Percentiles rank a stretch among this genome's conserved stretches.
phyloP scores from a whole-genome alignment of 2,113 vertebrate species.

The Daubentonia madagascariensis region DNA sequence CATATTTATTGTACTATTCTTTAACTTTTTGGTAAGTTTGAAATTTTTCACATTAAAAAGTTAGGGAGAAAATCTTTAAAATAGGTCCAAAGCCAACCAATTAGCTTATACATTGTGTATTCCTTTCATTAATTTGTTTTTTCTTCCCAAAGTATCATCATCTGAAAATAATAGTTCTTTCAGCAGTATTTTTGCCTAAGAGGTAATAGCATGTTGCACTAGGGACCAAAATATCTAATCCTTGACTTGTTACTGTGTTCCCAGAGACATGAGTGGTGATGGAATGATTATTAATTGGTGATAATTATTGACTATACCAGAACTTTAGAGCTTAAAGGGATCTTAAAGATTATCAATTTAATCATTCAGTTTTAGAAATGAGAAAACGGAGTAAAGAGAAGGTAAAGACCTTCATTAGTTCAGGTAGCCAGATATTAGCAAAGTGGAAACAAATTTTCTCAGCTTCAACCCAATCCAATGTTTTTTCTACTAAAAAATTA shows the following conservation, averaged over 20 bases:
- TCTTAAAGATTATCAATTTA: background rate
- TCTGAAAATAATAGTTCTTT: slow-evolving; percentile 46
- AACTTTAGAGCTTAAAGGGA: background rate
- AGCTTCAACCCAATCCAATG: background rate
- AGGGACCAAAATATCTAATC: background rate
- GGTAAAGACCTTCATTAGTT: background rate
- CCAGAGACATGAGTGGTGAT: background rate
- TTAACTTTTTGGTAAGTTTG: background rate
- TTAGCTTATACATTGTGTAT: slow-evolving; percentile 1
- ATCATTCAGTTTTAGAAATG: slow-evolving; percentile 8
- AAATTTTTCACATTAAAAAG: slow-evolving; percentile 1
- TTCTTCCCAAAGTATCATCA: background rate
- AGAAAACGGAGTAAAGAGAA: slow-evolving; percentile 35
- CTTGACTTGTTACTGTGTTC: slow-evolving; percentile 27
- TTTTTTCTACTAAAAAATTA: slow-evolving; percentile 32
- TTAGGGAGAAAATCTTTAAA: background rate
- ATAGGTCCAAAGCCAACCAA: background rate
- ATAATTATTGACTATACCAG: background rate
- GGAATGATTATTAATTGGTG: slow-evolving; percentile 24
- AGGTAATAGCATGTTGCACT: background rate
- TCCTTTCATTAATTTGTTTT: slow-evolving; percentile 18
- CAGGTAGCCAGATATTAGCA: background rate
- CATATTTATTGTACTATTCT: slow-evolving; percentile 10
- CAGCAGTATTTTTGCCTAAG: background rate
- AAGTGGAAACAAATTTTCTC: slow-evolving; percentile 14